These are phyloP conservation scores for Psittacula cyanocephala DNA, from an alignment of 2,113 vertebrate genomes.

Conservation along the genomic window DNA sequence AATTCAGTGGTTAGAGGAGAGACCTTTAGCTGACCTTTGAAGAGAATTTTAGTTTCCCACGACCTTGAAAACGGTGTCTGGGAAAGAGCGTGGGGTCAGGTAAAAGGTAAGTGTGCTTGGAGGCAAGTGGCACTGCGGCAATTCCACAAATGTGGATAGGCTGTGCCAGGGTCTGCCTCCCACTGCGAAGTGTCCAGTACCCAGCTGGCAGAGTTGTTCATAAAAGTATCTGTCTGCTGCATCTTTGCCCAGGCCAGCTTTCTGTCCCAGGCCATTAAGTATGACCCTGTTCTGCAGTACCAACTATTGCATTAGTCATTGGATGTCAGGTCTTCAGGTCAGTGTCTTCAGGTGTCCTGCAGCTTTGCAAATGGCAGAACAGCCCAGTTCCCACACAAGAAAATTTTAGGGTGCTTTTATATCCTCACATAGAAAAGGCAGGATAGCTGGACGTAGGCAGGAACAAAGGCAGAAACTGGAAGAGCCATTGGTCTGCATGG, in stretches of 20 bases:
- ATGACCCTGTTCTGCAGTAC: not conserved
- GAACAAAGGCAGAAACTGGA: not conserved
- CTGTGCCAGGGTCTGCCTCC: not conserved
- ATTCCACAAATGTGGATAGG: not conserved
- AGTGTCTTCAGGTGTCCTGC: not conserved
- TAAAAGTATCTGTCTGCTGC: not conserved
- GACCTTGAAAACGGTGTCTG: not conserved
- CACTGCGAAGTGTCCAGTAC: not conserved
- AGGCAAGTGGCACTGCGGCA: not conserved
- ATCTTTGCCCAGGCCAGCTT: not conserved
- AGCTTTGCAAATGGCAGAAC: not conserved
- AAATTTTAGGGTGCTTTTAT: not conserved
- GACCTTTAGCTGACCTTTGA: not conserved
- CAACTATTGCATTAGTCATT: not conserved
- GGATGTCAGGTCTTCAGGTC: not conserved
- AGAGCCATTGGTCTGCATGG: not conserved
- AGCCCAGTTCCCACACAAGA: not conserved
- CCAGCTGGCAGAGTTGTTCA: not conserved
- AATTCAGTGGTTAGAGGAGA: not conserved
- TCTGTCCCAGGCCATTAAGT: not conserved
- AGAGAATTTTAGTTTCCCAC: not conserved
- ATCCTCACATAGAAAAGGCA: not conserved
- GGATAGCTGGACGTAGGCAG: not conserved
- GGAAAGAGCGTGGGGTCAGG: not conserved
- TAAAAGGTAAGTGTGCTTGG: not conserved